Base-by-base conservation (phyloP, 2,113 vertebrate species). In the Neoarius graeffei region DNA sequence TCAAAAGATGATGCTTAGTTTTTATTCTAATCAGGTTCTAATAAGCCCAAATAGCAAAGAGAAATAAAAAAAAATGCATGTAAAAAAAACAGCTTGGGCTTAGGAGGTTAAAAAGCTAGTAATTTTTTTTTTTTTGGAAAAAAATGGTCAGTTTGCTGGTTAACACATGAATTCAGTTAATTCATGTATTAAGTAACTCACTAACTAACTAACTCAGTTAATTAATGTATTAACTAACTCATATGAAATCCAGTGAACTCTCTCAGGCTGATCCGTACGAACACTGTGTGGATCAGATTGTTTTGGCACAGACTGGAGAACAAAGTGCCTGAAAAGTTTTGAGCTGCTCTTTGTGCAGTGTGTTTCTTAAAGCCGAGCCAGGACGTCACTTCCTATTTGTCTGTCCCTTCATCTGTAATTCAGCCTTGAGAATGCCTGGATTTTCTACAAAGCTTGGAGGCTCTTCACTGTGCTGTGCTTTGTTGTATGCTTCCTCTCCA, bases 251-350 rank as follows among this genome's bases (percentile, higher is more conserved):
- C 19, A 13, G 27, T 42, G 19, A 81, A 42, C 14, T 62, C 57
- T 62, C 35, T 60, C 19, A 35, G 30, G 20, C 17, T 23, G 57
- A 82, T 42, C 7, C 2, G 57, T 81, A 9, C 7, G 57, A 81
- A 42, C 42, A 60, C 60, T 81, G 57, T 5, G 57, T 81, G 56
- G 27, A 35, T 82, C 57, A 25, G 57, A 48, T 30, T 81, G 8
- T 62, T 62, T 48, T 82, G 80, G 80, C 80, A 48, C 57, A 62
- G 59, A 42, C 10, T 82, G 67, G 15, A 42, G 67, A 84, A 56
- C 35, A 19, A 64, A 35, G 83, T 35, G 66, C 11, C 56, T 27
- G 7, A 20, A 69, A 84, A 84, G n/a, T 52, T 84, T 30, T 23
- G 64, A 56, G 50, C 66, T 17, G 62, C 42, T 54, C 48, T 17